Conservation (phyloP, 2,888 invertebrate species). For the Corbicula japonica region DNA sequence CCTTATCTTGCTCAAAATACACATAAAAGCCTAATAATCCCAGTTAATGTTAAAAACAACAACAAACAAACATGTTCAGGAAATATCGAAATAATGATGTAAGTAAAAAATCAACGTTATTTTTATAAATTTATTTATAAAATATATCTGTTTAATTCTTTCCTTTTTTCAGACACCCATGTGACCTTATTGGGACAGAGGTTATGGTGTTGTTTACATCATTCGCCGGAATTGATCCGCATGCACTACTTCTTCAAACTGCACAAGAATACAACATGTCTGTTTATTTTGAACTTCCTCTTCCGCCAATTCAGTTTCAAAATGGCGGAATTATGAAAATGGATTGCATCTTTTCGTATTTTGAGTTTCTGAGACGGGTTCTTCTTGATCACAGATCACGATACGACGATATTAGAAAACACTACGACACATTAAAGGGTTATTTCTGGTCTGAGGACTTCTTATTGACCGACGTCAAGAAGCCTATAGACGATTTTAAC, state of each 20-base stretch:
- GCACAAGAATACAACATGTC: slow-evolving; percentile 74
- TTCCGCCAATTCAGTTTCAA: slow-evolving; percentile 45
- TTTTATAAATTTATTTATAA: too few relatives aligned
- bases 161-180: slow-evolving; percentile 56
- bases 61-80: not conserved
- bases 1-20: too few relatives aligned
- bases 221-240: slow-evolving; percentile 77
- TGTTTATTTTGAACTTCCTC: slow-evolving; percentile 78
- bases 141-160: not conserved
- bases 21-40: not conserved
- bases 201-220: slow-evolving; percentile 78
- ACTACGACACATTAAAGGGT: slow-evolving; percentile 44
- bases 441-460: slow-evolving; percentile 45
- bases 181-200: slow-evolving; percentile 65
- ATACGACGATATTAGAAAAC: slow-evolving; percentile 44
- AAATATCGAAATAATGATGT: not conserved
- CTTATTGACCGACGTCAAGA: slow-evolving; percentile 23
- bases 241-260: slow-evolving; percentile 69
- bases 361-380: slow-evolving; percentile 67
- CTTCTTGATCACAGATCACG: slow-evolving; percentile 71
- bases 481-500: too few relatives aligned
- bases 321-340: slow-evolving; percentile 4
- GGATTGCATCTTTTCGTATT: slow-evolving; percentile 64
- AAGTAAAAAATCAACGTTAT: too few relatives aligned
- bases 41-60: not conserved